These are phyloP conservation scores for Cotesia glomerata DNA, from an alignment of 1,140 invertebrate species.

Conservation along the genomic window DNA sequence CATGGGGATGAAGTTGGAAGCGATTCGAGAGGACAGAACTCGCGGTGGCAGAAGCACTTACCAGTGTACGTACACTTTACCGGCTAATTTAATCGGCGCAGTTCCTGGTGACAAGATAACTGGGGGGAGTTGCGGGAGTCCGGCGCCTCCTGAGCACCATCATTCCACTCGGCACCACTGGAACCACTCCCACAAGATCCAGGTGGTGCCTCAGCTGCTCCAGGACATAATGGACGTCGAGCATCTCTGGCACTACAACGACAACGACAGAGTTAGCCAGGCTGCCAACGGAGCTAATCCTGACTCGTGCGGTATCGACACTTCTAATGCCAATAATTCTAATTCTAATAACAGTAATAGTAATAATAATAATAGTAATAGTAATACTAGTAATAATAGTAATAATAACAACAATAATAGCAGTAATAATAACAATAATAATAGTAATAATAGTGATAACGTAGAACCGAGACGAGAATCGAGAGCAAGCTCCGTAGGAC, in stretches of 20 bases:
- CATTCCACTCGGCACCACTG: constrained; percentile 55
- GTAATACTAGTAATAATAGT: not conserved
- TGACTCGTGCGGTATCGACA: constrained; percentile 7
- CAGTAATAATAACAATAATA: constrained; percentile 55
- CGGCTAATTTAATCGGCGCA: constrained; percentile 67
- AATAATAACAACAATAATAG: constrained; percentile 10
- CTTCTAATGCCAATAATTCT: not conserved
- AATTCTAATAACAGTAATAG: constrained; percentile 12
- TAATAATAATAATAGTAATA: constrained; percentile 24
- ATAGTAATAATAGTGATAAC: constrained; percentile 34
- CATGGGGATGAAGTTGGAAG: constrained; percentile 97
- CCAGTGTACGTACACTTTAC: constrained; percentile 88
- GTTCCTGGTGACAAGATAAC: constrained; percentile 51
- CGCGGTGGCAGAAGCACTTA: constrained; percentile 94
- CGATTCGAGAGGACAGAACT: constrained; percentile 92
- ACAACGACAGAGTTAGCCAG: constrained; percentile 58
- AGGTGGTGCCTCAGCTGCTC: constrained; percentile 58
- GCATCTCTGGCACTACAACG: constrained; percentile 90
- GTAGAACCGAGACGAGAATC: not conserved
- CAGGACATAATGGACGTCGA: constrained; percentile 95
- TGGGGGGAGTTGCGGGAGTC: constrained; percentile 53
- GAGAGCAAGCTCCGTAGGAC: constrained; percentile 37
- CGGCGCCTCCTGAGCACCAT: constrained; percentile 56
- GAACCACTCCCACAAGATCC: constrained; percentile 59
- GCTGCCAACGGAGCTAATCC: constrained; percentile 24